These are phyloP conservation scores for Lacanobia oleracea DNA, from an alignment of 2,888 invertebrate species.

Conservation along the genomic window DNA sequence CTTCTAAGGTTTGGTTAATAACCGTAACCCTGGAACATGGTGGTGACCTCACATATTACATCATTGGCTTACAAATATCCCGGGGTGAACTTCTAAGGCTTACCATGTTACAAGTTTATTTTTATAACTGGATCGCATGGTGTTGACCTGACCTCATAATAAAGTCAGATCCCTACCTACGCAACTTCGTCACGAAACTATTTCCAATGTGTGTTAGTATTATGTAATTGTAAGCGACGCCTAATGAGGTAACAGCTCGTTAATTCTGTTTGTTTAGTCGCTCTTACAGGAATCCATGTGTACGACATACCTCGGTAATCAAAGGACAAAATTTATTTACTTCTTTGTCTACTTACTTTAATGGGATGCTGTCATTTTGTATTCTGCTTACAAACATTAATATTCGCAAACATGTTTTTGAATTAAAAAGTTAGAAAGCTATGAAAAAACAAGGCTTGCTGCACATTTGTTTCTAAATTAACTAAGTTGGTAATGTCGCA, in stretches of 20 bases:
- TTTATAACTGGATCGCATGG: constrained; percentile 36
- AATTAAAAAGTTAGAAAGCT: constrained; percentile 53
- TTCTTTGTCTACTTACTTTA: constrained; percentile 25
- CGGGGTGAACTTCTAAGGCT: constrained; percentile 36
- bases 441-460: constrained; percentile 48
- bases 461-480: constrained; percentile 57
- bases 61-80: constrained; percentile 27
- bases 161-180: constrained; percentile 7
- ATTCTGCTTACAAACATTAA: constrained; percentile 36
- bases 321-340: constrained; percentile 29
- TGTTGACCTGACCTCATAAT: constrained; percentile 22
- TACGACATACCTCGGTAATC: constrained; percentile 13
- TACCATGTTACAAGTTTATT: constrained; percentile 10
- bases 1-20: constrained; percentile 36
- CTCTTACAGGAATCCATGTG: constrained; percentile 14
- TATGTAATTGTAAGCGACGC: constrained; percentile 34
- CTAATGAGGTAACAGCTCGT: constrained; percentile 42
- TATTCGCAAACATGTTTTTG: constrained; percentile 40
- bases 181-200: constrained; percentile 30
- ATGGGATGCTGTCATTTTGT: constrained; percentile 24
- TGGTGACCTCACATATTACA: constrained; percentile 37
- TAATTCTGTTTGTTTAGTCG: constrained; percentile 39
- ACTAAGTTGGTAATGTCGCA: constrained; percentile 49
- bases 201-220: constrained; percentile 34
- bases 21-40: constrained; percentile 36